Evolutionary conservation across 2,113 vertebrate genomes (phyloP).

Genomic region (Lonchura striata): DNA sequence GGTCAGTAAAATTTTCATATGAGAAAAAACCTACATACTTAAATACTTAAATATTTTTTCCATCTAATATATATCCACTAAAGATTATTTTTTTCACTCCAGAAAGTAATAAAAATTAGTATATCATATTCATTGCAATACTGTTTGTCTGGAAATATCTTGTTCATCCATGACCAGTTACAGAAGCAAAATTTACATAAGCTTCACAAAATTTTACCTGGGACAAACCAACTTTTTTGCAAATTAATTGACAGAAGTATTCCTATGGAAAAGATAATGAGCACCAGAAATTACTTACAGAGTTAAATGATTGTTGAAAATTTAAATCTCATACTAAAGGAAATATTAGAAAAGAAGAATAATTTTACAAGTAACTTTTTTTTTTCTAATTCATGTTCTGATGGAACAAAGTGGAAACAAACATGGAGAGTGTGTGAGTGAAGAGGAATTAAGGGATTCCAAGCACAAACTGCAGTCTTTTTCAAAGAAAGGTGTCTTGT

Average conservation of each 20-base stretch:
- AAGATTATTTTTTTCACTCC: background rate
- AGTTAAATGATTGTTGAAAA: background rate
- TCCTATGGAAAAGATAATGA: background rate
- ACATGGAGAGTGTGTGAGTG: fast-evolving
- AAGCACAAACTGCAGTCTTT: background rate
- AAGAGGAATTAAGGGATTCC: background rate
- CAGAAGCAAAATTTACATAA: background rate
- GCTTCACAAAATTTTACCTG: background rate
- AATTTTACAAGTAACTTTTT: background rate
- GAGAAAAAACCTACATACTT: background rate
- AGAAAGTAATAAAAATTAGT: background rate
- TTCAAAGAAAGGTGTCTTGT: background rate
- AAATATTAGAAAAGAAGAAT: background rate
- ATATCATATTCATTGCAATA: background rate
- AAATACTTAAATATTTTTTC: background rate
- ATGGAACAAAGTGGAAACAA: background rate
- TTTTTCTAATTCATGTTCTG: background rate
- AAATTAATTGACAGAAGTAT: background rate
- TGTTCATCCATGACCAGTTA: background rate
- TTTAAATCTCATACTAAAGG: background rate
- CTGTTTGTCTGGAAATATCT: background rate
- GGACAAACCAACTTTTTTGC: background rate
- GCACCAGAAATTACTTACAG: background rate
- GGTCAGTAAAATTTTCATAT: background rate
- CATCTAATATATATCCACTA: background rate